Evolutionary conservation across 2,113 vertebrate species (phyloP), one percentile per base, ranked within the genome.

Genomic region (Notothenia rossii): DNA sequence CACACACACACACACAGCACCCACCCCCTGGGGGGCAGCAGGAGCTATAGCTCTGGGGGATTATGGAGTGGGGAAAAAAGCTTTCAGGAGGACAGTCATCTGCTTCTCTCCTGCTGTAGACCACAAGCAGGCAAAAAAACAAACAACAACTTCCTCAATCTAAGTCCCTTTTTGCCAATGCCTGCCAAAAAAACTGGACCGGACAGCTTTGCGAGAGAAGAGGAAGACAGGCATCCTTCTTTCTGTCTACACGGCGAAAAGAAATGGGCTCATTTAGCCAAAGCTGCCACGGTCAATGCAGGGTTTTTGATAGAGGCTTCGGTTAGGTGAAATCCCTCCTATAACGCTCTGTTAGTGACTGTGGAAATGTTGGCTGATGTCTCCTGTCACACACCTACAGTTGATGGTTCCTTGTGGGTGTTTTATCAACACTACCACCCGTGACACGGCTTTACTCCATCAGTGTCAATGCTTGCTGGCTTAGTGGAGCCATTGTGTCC

Each of bases 1-100:
- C 49, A 65, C 60, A 56, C 56, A 62, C 46, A 50, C 74, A 79
- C 82, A 77, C 63, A 77, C 13, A 83, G 82, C 84, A 76, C 72
- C 87, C 79, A 86, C 90, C 88, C 93, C 94, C 92, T 81, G 89
- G 89, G 89, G 89, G 91, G 93, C 91, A 90, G 92, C 89, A 93
- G 94, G 89, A 94, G 92, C 86, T 90, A 40, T 40, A 66, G 93
- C 93, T 93, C 91, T 85, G 88, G 90, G 92, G 94, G 95, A 95
- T 95, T 95, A 95, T 89, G 86, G 91, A 85, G 81, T 82, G 84
- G 82, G 84, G 79, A 91, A 87, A 87, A 86, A 88, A 71, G 86
- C 87, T 91, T 92, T 92, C 88, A 92, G 92, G 89, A 94, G 89
- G 91, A 92, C 87, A 80, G 91, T 94, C 93, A 91, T 92, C 94